Percentiles rank a stretch among this genome's conserved stretches.
Conservation (phyloP, 2,113 vertebrate genomes). For the Prionailurus viverrinus region DNA sequence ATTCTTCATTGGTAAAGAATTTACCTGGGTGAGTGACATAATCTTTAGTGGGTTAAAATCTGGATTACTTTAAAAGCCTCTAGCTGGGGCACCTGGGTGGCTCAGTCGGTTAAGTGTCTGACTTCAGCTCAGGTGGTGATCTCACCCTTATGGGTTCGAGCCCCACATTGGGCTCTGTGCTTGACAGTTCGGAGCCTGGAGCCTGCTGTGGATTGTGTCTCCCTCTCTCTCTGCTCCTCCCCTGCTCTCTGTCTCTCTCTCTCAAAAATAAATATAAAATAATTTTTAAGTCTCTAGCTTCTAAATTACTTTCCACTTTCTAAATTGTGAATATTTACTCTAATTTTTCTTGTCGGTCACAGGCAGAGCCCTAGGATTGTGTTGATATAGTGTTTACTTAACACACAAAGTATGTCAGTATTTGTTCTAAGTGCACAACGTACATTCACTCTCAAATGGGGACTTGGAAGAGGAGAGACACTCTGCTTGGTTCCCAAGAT, state of each 20-base stretch:
- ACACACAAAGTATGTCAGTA: fast-evolving
- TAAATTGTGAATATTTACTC: neutral
- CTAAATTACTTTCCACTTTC: neutral
- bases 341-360: neutral
- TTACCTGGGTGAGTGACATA: neutral
- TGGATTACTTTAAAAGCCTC: neutral
- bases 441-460: neutral
- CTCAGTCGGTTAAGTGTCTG: too few relatives aligned
- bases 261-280: too few relatives aligned
- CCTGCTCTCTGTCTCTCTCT: too few relatives aligned
- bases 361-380: too few relatives aligned
- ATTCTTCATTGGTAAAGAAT: neutral
- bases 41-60: neutral
- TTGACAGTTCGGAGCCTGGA: too few relatives aligned
- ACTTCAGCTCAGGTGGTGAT: too few relatives aligned
- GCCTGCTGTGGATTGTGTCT: too few relatives aligned
- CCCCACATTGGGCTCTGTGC: too few relatives aligned
- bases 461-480: too few relatives aligned
- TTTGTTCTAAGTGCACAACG: neutral
- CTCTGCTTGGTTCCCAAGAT: neutral
- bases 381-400: neutral
- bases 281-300: neutral
- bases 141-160: too few relatives aligned
- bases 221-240: too few relatives aligned
- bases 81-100: neutral